phyloP scores from a whole-genome alignment of 2,113 vertebrate species.

The Agapornis roseicollis region DNA sequence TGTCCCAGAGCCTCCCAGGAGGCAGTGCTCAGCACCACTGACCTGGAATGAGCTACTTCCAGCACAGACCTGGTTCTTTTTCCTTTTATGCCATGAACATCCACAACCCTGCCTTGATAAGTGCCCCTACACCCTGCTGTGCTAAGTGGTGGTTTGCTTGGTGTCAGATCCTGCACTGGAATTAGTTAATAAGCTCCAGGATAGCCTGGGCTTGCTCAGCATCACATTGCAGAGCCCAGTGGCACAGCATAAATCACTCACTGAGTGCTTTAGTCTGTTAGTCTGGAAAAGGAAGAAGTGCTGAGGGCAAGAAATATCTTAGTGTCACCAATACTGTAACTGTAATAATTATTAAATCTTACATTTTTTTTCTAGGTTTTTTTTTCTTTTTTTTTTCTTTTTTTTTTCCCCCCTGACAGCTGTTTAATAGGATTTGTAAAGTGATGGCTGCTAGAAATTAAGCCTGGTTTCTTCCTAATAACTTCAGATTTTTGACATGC shows the following conservation, averaged over 20 bases:
- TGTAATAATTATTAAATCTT: background rate
- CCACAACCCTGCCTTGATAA: background rate
- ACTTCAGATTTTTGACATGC: background rate
- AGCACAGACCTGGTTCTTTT: background rate
- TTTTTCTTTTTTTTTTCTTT: background rate
- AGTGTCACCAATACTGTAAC: background rate
- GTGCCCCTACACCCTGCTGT: background rate
- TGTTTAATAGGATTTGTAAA: background rate
- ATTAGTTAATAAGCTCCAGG: background rate
- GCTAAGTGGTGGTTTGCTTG: background rate
- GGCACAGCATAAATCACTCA: background rate
- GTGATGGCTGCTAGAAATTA: background rate
- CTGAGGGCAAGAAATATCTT: background rate
- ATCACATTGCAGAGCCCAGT: background rate
- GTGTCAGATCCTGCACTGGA: background rate
- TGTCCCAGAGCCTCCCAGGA: background rate
- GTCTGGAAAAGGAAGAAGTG: background rate
- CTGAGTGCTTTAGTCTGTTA: background rate
- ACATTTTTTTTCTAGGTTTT: background rate
- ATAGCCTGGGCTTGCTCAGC: background rate
- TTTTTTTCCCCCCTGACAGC: background rate
- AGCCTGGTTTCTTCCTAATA: background rate
- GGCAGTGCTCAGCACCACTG: background rate
- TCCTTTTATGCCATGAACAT: background rate
- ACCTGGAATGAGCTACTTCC: background rate